A percentile compares a stretch with the other conserved stretches of the same genome.
Conservation (phyloP, 2,888 invertebrate species). For the Nomada fabriciana region DNA sequence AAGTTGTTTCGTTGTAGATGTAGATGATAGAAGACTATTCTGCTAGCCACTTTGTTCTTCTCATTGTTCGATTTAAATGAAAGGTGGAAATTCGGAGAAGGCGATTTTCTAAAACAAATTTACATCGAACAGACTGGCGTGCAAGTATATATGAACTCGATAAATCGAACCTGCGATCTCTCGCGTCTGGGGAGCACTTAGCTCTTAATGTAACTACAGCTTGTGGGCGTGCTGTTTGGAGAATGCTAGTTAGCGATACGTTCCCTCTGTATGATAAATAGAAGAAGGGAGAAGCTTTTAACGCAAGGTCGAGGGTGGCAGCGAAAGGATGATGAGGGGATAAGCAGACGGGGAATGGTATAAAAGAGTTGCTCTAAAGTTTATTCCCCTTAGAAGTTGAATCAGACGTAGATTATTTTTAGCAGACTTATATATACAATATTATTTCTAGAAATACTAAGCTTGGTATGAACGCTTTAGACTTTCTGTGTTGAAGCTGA, state of each 20-base stretch:
- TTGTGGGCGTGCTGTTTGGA: conserved; percentile 38
- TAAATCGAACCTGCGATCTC: conserved; percentile 25
- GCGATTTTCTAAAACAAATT: too few relatives aligned
- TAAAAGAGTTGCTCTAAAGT: neutral
- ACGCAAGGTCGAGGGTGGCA: neutral
- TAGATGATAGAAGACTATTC: too few relatives aligned
- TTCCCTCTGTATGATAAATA: conserved; percentile 39
- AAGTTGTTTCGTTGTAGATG: too few relatives aligned
- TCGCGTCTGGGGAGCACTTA: conserved; percentile 44
- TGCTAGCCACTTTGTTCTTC: too few relatives aligned
- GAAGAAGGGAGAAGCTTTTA: conserved; percentile 36
- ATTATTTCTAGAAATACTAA: too few relatives aligned
- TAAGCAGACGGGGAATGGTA: neutral
- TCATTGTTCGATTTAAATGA: too few relatives aligned
- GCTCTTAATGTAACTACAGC: conserved; percentile 47
- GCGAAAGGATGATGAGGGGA: neutral
- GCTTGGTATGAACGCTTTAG: too few relatives aligned
- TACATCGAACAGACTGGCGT: too few relatives aligned
- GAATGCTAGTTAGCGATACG: conserved; percentile 32
- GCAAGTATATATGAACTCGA: neutral
- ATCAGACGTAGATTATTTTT: neutral
- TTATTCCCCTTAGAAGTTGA: too few relatives aligned
- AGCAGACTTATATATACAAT: neutral
- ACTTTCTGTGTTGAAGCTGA: too few relatives aligned
- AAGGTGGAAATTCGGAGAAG: too few relatives aligned